Evolutionary conservation across 2,797 vertebrate species (phyloP), one percentile per base, ranked within the genome.

Genomic region (Sebastolobus altivelis): DNA sequence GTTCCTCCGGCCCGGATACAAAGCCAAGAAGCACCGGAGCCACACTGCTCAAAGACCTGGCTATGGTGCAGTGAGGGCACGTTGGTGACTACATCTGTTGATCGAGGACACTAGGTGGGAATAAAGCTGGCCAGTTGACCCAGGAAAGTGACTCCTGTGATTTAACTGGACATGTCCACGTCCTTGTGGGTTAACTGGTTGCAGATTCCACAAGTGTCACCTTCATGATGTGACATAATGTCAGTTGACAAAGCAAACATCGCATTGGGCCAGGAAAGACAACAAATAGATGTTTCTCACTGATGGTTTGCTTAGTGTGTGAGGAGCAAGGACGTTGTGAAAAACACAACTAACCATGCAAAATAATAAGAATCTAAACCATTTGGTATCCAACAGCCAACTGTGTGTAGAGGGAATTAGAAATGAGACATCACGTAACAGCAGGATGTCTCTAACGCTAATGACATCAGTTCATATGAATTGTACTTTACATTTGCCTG

Each of bases 11-110:
- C 97, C 97, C 0, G 93, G 93, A 35, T 97, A 97, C 82, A 99
- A 97, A 93, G 96, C 97, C 22, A 99, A 99, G 93, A 97, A 93
- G 90, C 94, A 93, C 1, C 96, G 96, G 79, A 94, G 95, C 78
- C 95, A 95, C 0, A 84, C 95, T 25, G 0, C 95, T 99, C 55
- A 97, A 95, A 90, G 97, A 98, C 72, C 88, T 99, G 84, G 98
- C 98, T 11, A 97, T 99, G 90, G 94, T 99, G 82, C 95, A 97
- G 88, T 99, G 87, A 97, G n/a, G 62, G 6, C 59, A 4, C 11
- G 29, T 2, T 1, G 22, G 27, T 5, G 22, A 8, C 38, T 31
- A 31, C 13, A 18, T 12, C 8, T 11, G 18, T 38, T 67, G 2
- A 12, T 60, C 9, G 6, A 40, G 38, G 66, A 74, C 6, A 0